Evolutionary conservation across 2,113 vertebrate species (phyloP).

Genomic region (Myiopsitta monachus): DNA sequence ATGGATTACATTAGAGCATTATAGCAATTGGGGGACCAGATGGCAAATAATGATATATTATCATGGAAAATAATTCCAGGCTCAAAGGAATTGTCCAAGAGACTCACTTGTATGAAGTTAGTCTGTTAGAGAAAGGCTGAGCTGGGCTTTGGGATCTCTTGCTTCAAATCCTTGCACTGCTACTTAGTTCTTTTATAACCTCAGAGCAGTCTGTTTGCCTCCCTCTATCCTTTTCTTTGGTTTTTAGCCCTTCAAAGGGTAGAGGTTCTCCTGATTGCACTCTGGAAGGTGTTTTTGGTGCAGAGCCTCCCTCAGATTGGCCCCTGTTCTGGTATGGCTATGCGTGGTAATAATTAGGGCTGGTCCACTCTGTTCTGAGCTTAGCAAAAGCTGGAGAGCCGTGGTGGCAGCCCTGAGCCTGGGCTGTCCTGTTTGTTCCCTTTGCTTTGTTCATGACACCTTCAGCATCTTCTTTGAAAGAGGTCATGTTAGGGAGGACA

Average conservation of each 20-base stretch:
- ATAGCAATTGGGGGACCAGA: background rate
- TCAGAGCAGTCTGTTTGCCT: background rate
- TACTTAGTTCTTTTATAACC: background rate
- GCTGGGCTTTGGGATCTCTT: background rate
- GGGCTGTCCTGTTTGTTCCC: background rate
- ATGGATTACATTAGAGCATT: background rate
- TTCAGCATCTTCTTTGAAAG: background rate
- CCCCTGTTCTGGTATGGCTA: background rate
- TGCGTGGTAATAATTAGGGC: background rate
- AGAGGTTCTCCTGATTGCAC: background rate
- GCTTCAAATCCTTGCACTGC: background rate
- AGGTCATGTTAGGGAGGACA: background rate
- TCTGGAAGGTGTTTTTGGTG: background rate
- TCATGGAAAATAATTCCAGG: background rate
- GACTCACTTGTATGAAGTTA: background rate
- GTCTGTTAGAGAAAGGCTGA: background rate
- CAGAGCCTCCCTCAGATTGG: background rate
- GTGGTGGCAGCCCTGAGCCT: rapidly evolving
- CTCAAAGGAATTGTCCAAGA: background rate
- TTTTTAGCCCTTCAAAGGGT: background rate
- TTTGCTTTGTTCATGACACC: background rate
- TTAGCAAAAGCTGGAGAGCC: background rate
- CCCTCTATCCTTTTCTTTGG: background rate
- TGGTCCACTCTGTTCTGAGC: background rate
- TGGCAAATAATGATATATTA: constrained; percentile 4